A percentile compares a stretch with the other conserved stretches of the same genome.
phyloP scores from a whole-genome alignment of 2,113 vertebrate genomes.

The Pyxicephalus adspersus region DNA sequence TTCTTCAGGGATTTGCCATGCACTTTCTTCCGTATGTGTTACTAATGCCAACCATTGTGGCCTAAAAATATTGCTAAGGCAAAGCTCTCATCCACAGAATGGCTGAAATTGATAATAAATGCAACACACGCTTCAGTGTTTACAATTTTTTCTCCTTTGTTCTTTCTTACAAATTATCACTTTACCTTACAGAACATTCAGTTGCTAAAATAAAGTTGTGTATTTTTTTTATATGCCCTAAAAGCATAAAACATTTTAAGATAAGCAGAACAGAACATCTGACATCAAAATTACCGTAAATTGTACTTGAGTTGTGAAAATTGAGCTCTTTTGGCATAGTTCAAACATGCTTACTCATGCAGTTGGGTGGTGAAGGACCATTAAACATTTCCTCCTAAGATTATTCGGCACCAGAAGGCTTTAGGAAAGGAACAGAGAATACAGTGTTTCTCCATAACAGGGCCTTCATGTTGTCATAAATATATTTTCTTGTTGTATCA shows the following conservation, averaged over 20 bases:
- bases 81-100: too few relatives aligned
- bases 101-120: too few relatives aligned
- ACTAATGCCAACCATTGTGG: too few relatives aligned
- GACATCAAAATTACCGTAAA: slow-evolving; percentile 49
- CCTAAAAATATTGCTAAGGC: too few relatives aligned
- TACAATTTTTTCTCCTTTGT: too few relatives aligned
- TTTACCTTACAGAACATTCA: too few relatives aligned
- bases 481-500: not conserved
- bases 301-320: slow-evolving; percentile 45
- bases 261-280: slow-evolving; percentile 35
- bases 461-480: not conserved
- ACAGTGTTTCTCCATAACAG: not conserved
- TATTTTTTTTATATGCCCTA: slow-evolving; percentile 4
- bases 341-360: not conserved
- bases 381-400: slow-evolving; percentile 21
- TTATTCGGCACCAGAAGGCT: not conserved
- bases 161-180: too few relatives aligned
- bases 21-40: too few relatives aligned
- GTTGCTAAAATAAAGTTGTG: not conserved
- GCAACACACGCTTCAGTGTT: too few relatives aligned
- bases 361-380: not conserved
- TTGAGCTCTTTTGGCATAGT: slow-evolving; percentile 25
- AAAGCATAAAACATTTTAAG: slow-evolving; percentile 25
- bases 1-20: too few relatives aligned
- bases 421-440: not conserved